Percentiles rank a stretch among this genome's conserved stretches.
phyloP scores from a whole-genome alignment of 2,888 invertebrate genomes.

The Epistrophe eligans region DNA sequence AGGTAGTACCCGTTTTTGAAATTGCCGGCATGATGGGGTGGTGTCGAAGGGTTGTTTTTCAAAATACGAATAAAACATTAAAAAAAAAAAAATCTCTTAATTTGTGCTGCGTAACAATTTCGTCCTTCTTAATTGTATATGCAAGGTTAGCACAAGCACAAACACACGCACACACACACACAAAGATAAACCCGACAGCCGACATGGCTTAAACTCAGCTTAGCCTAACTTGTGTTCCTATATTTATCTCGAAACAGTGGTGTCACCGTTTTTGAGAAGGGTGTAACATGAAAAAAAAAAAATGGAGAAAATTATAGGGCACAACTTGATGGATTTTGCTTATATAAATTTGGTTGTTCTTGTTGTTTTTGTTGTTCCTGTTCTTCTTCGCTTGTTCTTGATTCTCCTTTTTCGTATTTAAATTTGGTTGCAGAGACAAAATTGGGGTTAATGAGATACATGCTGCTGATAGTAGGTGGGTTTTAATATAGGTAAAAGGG shows the following conservation, averaged over 20 bases:
- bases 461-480: conserved; percentile 44
- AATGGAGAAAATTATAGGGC: conserved; percentile 51
- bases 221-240: conserved; percentile 26
- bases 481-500: neutral
- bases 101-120: conserved; percentile 72
- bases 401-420: conserved; percentile 59
- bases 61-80: conserved; percentile 10
- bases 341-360: conserved; percentile 27
- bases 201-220: conserved; percentile 13
- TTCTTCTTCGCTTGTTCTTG: conserved; percentile 1
- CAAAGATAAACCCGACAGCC: too few species aligned
- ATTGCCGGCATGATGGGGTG: neutral
- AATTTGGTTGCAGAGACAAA: conserved; percentile 69
- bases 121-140: conserved; percentile 70
- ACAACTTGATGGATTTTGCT: conserved; percentile 56
- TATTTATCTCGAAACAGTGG: conserved; percentile 59
- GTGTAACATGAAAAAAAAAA: conserved; percentile 36
- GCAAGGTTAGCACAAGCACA: conserved; percentile 44
- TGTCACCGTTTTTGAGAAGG: conserved; percentile 67
- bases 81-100: conserved; percentile 64
- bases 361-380: neutral
- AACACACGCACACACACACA: neutral
- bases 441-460: conserved; percentile 76
- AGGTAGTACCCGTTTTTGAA: neutral
- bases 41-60: conserved; percentile 59